Evolutionary conservation across 1,140 invertebrate species (phyloP), one percentile per base, ranked within the genome.

Genomic region (Holotrichia oblita): DNA sequence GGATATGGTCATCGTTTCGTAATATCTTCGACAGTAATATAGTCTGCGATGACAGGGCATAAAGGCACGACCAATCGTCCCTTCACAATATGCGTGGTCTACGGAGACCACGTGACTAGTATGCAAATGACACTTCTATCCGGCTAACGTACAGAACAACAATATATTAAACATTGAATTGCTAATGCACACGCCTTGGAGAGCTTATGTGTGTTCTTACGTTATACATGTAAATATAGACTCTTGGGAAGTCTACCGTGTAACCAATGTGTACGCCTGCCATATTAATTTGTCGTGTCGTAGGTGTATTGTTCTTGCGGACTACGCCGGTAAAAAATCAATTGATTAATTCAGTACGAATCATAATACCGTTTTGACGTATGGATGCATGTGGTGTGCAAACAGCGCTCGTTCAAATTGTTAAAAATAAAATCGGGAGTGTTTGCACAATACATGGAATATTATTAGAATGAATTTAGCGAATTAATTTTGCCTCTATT

Each of bases 41-140:
- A 69, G 61, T 69, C 22, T 69, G 61, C 61, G 61, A 69, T 69
- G 61, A 69, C 61, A 69, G 61, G 61, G 61, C 61, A 69, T 20
- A 69, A 69, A 69, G 61, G 61, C 61, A 22, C 22, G 61, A 20
- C 61, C 27, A 69, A 22, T 69, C 61, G 61, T 69, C 61, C 61
- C 61, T 34, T 69, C 61, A 34, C 61, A 69, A 69, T 22, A 22
- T 69, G 61, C 61, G 61, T 69, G 61, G 61, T 69, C 61, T 69
- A 27, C 27, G 61, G 22, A 27, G 22, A 69, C 61, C 61, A 69
- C 61, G 61, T 69, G 61, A 69, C 61, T 69, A 27, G 61, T 69
- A 69, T 69, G 61, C 61, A 69, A 69, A 69, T 69, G 61, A 69
- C 61, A 69, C 61, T 69, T 69, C 61, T 69, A 69, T 69, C 61